Base-by-base conservation (phyloP, 2,113 vertebrate genomes). In the Alligator mississippiensis region DNA sequence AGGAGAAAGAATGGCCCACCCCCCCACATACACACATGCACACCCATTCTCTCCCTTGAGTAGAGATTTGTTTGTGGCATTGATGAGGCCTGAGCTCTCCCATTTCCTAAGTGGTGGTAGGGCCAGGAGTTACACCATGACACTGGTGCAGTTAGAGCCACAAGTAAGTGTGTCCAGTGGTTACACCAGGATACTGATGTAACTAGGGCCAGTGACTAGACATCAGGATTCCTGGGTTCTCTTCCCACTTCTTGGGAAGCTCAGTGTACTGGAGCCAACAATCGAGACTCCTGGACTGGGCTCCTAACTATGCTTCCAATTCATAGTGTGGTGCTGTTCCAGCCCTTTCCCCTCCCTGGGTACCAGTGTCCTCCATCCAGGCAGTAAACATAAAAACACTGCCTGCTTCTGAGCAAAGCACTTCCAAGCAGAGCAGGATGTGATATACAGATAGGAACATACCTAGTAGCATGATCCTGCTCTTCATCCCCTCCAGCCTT, bases 191-290 rank as follows among this genome's bases (percentile, higher is more conserved):
- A 47, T 7, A 47, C 47, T 47, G 38, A 47, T 47, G 38, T 6
- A 47, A 47, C 38, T 47, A 47, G 38, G 38, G 7, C 58, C 55
- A 0, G 0, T 4, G 34, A 6, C 59, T 82, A 58, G 54, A 68
- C 92, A 16, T 38, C 1, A 0, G 70, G 85, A 27, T 9, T 21
- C 5, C 1, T 63, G 57, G 11, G 4, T 61, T 85, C 0, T 0
- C 38, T 54, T 87, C 38, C 68, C 63, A 77, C 28, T 55, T 61
- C 30, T 55, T 5, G 2, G 59, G 47, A 0, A 0, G 16, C 34
- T 66, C 63, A 28, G 27, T 62, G 9, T 28, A 25, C 21, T 74
- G 27, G 25, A 38, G 11, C 47, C 54, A 54, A 7, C 19, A 58
- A 34, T 16, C 14, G 66, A n/a, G 25, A 28, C 79, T 64, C 8